Evolutionary conservation across 1,140 invertebrate genomes (phyloP), one percentile per base, ranked within the genome.

Genomic region (Hesperophylax magnus): DNA sequence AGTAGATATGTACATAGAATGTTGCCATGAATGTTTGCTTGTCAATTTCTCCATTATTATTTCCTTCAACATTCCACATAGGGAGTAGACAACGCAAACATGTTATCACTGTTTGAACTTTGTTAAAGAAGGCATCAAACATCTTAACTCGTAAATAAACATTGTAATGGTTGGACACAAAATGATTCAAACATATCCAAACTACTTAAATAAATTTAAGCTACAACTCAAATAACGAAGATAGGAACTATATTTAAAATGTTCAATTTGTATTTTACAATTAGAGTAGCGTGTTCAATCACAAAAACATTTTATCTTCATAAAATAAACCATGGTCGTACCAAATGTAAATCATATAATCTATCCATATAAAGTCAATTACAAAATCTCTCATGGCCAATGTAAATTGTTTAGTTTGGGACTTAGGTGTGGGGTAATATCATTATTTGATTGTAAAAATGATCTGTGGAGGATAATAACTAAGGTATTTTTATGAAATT

Each of bases 401-500:
- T 54, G 47, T 56, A 74, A 39, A 39, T 20, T 74, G 31, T 74
- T 31, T 47, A 47, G 11, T 47, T 47, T 11, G 39, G 39, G 39
- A 47, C 20, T 56, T 56, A 56, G 47, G 56, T 20, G 22, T 22
- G 14, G 14, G 11, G 34, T 31, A 14, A 20, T 61, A 24, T 24
- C 60, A 22, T 22, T 58, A n/a, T 20, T 47, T 47, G 39, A 39
- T 3, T 39, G 8, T 39, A 39, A 39, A 39, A 9, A 39, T 39
- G 34, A 39, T 5, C 11, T 9, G 39, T 47, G 39, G 27, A 39
- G 27, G 18, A 71, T 61, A 61, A 61, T 18, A 20, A 61, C 18
- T 74, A 47, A 47, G 0, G 18, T 54, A 61, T 77, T 58, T 77
- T 78, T 67, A 78, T 65, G 63, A 67, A 24, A 78, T 34, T 58